Evolutionary conservation across 2,113 vertebrate genomes (phyloP).

Genomic region (Erythrolamprus reginae): DNA sequence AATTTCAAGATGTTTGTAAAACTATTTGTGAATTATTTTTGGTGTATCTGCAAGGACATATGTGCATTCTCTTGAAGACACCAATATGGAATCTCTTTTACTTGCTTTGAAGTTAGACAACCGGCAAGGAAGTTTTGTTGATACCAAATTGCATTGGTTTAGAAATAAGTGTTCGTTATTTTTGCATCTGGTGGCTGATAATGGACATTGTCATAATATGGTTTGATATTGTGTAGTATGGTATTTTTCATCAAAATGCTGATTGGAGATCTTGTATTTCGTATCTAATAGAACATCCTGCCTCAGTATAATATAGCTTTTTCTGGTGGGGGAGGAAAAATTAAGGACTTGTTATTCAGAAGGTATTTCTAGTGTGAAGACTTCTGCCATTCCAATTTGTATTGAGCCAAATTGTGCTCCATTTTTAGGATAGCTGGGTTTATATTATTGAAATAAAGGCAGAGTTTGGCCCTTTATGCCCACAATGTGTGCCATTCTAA

Average conservation of each 20-base stretch:
- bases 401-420: slow-evolving; percentile 22
- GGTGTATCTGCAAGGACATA: slow-evolving; percentile 6
- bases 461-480: background rate
- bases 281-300: slow-evolving; percentile 34
- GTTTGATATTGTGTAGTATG: background rate
- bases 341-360: background rate
- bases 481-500: background rate
- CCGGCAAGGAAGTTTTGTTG: background rate
- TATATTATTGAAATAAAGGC: background rate
- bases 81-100: background rate
- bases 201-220: background rate
- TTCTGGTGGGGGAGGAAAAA: background rate
- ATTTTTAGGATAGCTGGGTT: background rate
- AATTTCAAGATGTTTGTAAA: background rate
- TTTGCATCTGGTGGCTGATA: background rate
- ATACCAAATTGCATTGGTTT: background rate
- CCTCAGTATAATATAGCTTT: background rate
- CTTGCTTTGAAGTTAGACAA: background rate
- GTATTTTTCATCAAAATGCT: background rate
- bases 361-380: background rate
- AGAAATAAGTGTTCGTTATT: background rate
- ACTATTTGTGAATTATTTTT: slow-evolving; percentile 26
- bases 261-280: slow-evolving; percentile 9
- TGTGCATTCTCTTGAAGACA: background rate
- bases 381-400: background rate